Conservation (phyloP, 2,888 invertebrate species). For the Chorisops tibialis region DNA sequence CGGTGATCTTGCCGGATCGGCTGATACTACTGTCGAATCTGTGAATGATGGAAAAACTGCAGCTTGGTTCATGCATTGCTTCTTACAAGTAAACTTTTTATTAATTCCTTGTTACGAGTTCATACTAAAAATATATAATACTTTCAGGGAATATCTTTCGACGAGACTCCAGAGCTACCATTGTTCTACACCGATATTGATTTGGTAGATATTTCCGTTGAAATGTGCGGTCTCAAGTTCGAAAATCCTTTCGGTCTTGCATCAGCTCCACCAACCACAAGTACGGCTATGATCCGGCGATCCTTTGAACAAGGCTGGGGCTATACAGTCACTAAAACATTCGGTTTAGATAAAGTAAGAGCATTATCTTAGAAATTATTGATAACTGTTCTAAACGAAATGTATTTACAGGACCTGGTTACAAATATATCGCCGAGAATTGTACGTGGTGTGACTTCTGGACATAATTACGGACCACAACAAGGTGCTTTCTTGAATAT, state of each 20-base stretch:
- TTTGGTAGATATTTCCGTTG: conserved; percentile 87
- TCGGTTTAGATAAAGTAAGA: conserved; percentile 84
- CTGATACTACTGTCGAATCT: conserved; percentile 97
- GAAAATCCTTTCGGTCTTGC: conserved; percentile 97
- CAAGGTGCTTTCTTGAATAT: conserved; percentile 96
- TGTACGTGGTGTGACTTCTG: conserved; percentile 87
- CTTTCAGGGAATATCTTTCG: conserved; percentile 59
- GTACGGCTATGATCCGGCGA: conserved; percentile 89
- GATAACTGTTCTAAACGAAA: not conserved
- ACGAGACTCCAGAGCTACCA: conserved; percentile 72
- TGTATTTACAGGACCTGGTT: conserved; percentile 70
- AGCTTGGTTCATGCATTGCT: conserved; percentile 91
- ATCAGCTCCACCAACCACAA: conserved; percentile 94
- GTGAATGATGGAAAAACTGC: conserved; percentile 98
- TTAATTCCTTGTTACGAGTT: not conserved
- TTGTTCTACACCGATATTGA: conserved; percentile 92
- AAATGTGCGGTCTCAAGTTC: conserved; percentile 90
- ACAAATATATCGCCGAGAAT: conserved; percentile 98
- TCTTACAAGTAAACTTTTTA: conserved; percentile 69
- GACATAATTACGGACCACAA: conserved; percentile 90
- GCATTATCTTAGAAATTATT: not conserved
- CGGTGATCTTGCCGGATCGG: conserved; percentile 90
- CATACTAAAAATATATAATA: conserved; percentile 5
- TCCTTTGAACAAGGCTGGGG: conserved; percentile 97
- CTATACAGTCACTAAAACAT: conserved; percentile 97